A percentile compares a stretch with the other conserved stretches of the same genome.
These are phyloP conservation scores for Netta rufina DNA, from an alignment of 2,797 vertebrate genomes.

Conservation along the genomic window DNA sequence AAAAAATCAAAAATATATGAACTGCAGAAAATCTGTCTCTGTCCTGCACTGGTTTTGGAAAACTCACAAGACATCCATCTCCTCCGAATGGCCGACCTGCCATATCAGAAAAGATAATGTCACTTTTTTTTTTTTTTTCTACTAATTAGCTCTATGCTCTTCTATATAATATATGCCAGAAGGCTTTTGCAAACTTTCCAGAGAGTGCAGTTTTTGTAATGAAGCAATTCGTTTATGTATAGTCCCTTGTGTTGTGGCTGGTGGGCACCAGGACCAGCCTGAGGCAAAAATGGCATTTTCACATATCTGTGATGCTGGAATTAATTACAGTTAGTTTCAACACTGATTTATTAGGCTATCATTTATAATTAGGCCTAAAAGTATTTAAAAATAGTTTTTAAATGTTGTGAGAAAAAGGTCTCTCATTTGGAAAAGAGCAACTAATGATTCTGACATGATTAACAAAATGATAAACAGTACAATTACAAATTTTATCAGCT, in stretches of 20 bases:
- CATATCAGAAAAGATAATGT: background rate
- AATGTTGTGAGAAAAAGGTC: background rate
- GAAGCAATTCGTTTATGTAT: background rate
- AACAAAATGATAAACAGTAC: background rate
- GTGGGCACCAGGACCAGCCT: background rate
- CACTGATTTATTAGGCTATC: background rate
- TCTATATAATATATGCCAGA: background rate
- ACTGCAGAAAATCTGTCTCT: background rate
- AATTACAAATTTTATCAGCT: background rate
- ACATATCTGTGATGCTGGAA: background rate
- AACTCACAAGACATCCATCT: background rate
- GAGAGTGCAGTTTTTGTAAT: background rate
- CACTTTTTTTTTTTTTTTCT: background rate
- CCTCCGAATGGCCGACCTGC: background rate
- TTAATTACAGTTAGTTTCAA: background rate
- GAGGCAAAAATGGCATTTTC: background rate
- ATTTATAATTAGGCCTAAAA: background rate
- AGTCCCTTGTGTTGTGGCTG: background rate
- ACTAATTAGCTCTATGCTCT: background rate
- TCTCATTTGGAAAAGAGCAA: background rate
- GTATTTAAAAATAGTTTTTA: background rate
- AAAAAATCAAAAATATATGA: background rate
- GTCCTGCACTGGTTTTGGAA: background rate
- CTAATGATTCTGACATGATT: background rate
- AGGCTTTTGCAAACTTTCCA: background rate